Evolutionary conservation across 1,140 invertebrate genomes (phyloP), one percentile per base, ranked within the genome.

Genomic region (Chrysoperla carnea): DNA sequence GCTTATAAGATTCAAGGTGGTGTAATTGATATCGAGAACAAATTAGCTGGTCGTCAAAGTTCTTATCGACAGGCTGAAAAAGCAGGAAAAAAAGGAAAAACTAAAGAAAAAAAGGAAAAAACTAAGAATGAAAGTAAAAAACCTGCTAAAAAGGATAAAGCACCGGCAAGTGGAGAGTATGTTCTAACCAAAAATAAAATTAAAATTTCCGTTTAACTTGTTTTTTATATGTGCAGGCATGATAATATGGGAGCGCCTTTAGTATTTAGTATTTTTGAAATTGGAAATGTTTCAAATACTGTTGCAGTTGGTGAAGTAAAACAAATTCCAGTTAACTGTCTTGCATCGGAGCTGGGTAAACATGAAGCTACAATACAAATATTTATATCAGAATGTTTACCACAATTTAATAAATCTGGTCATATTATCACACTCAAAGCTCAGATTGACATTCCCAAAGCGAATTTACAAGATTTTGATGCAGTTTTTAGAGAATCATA

Each of bases 401-500:
- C 38, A 9, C 46, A 46, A 36, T 23, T 23, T 23, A 47, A 52
- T 37, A 43, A 44, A 38, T 29, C 50, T 23, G 53, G 54, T 9
- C 43, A 46, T 31, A 15, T 42, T 7, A 12, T 57, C 3, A 46
- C 33, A 4, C 29, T 58, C 13, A 41, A 37, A 5, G 49, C 36
- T n/a, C 47, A 29, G 6, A 52, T 45, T 8, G 48, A 47, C 15
- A 41, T 49, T 33, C 53, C 56, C 2, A 50, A 47, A 43, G 39
- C 53, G 27, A 50, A 53, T 42, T 53, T 57, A 17, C 33, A 41
- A 9, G 46, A 56, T 45, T 41, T 46, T 8, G 35, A 46, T 5
- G 45, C 44, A 17, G 50, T 58, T 12, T 58, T 58, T 43, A 46
- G 41, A 29, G 48, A 57, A 38, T 49, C 51, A 17, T 52, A 42